Base-by-base conservation (phyloP, 2,113 vertebrate genomes). In the Cercopithecus mona region DNA sequence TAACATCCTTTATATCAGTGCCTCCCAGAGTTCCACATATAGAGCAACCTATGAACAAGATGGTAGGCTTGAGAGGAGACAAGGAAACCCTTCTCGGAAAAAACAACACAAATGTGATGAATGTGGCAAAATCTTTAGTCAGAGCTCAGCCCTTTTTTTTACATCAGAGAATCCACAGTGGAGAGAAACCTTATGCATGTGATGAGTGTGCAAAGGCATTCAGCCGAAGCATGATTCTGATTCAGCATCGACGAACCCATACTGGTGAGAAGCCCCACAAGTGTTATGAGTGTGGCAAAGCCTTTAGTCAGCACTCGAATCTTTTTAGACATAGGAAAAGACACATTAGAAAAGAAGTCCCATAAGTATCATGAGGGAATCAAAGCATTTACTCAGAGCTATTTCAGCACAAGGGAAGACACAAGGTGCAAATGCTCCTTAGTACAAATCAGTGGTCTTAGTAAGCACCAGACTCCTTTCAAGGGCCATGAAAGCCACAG, bases 51-150 rank as follows among this genome's bases (percentile, higher is more conserved):
- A 43, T 82, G 76, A 94, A 84, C 95, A 92, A 92, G 57, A 90
- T 14, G 85, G 22, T 72, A 81, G 59, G 59, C 73, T 92, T 64
- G 66, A 83, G 96, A 97, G 93, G 82, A 97, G 80, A 61, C 85
- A 96, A 40, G 78, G 52, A 90, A 97, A 80, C 27, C 48, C 90
- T n/a, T 59, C 85, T 30, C 23, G 25, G 1, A 97, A 97, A 75
- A 97, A 98, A 76, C 91, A 97, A 23, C 97, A 97, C 90, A 97
- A 94, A n/a, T 98, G 97, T 93, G 40, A 97, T 32, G 95, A 98
- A 43, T 98, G 98, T 93, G 97, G 97, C 18, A 98, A 97, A 73
- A 88, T 83, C 30, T 98, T 98, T 32, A 97, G 96, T 66, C 97
- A 98, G 79, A 97, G 95, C 20, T 98, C 97, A n/a, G 96, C 98